phyloP scores from a whole-genome alignment of 2,888 invertebrate genomes.

The Amblyteles armatorius region DNA sequence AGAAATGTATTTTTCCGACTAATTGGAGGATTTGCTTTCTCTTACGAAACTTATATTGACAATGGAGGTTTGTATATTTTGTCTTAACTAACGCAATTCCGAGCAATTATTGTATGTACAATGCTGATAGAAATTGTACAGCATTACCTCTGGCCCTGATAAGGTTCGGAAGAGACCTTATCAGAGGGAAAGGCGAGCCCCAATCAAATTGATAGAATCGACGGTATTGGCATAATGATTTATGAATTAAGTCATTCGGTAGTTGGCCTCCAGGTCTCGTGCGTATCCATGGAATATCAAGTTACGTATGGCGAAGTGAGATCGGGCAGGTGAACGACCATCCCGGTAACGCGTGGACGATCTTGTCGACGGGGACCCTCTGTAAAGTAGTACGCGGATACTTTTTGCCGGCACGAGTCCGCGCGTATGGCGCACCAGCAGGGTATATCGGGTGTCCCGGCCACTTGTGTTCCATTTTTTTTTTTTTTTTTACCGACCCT shows the following conservation, averaged over 20 bases:
- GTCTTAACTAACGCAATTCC: too few relatives aligned
- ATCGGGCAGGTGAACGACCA: conserved; percentile 68
- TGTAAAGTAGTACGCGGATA: conserved; percentile 42
- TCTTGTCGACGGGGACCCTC: conserved; percentile 49
- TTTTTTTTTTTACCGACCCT: conserved; percentile 15
- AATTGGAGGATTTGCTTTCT: too few relatives aligned
- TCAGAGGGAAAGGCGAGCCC: not conserved
- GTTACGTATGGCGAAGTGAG: conserved; percentile 44
- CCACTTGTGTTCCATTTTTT: conserved; percentile 17
- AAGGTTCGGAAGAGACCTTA: too few relatives aligned
- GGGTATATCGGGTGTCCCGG: conserved; percentile 40
- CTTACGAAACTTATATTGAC: not conserved
- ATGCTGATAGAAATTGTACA: too few relatives aligned
- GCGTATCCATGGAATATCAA: conserved; percentile 54
- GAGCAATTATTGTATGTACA: too few relatives aligned
- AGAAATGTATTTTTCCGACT: too few relatives aligned
- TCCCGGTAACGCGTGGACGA: conserved; percentile 68
- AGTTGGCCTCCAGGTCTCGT: conserved; percentile 49
- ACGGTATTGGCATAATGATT: conserved; percentile 17
- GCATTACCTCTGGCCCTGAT: too few relatives aligned
- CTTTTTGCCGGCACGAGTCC: conserved; percentile 43
- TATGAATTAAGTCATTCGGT: conserved; percentile 46
- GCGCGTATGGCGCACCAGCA: conserved; percentile 12
- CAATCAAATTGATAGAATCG: not conserved
- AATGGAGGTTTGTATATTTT: not conserved